Conservation (phyloP, 2,797 vertebrate genomes). For the Silurus lanzhouensis region DNA sequence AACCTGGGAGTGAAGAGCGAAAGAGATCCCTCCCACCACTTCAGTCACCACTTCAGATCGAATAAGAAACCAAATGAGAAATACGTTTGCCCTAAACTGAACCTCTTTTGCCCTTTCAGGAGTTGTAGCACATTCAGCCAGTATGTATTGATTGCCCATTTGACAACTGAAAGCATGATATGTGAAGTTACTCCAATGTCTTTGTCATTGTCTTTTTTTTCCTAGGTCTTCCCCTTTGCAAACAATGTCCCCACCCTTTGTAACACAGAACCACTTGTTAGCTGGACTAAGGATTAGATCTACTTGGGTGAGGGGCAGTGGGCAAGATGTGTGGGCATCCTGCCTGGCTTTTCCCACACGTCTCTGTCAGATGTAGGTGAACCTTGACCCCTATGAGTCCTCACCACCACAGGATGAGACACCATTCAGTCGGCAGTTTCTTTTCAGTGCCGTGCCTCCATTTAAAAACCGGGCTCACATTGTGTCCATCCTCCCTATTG, state of each 20-base stretch:
- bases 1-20: background rate
- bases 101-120: constrained; percentile 22
- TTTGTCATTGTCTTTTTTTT: constrained; percentile 68
- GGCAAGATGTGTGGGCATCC: constrained; percentile 76
- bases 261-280: constrained; percentile 68
- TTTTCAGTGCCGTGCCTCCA: constrained; percentile 72
- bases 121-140: constrained; percentile 60
- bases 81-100: constrained; percentile 15
- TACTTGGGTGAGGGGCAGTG: constrained; percentile 69
- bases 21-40: background rate
- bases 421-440: constrained; percentile 75
- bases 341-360: constrained; percentile 77
- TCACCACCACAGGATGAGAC: constrained; percentile 61
- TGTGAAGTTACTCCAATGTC: constrained; percentile 72
- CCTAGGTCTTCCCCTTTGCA: constrained; percentile 66
- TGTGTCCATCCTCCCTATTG: constrained; percentile 75
- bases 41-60: background rate
- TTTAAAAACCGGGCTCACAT: constrained; percentile 65
- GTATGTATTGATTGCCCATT: constrained; percentile 67
- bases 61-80: constrained; percentile 14
- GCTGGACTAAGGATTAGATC: constrained; percentile 69
- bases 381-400: constrained; percentile 78
- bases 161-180: constrained; percentile 68
- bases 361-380: constrained; percentile 75
- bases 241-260: constrained; percentile 67